Evolutionary conservation across 1,140 invertebrate species (phyloP).

Genomic region (Adelges cooleyi): DNA sequence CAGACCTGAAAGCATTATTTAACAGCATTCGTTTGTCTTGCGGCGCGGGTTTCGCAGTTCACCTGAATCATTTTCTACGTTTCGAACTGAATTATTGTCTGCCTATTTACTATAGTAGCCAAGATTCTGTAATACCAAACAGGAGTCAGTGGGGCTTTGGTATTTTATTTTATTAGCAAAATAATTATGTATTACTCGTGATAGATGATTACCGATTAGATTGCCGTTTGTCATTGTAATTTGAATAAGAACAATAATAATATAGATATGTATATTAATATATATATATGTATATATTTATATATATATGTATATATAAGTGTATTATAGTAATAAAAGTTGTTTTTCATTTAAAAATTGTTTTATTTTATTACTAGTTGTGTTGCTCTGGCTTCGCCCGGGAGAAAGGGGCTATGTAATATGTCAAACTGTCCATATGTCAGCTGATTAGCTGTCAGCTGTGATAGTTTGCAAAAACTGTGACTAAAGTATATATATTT

Average conservation of each 20-base stretch:
- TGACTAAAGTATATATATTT: no score
- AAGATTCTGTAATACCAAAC: constrained; percentile 42
- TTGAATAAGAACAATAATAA: no score
- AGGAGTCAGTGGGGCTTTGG: constrained; percentile 63
- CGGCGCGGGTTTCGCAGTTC: constrained; percentile 64
- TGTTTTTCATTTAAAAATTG: neutral
- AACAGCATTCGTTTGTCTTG: constrained; percentile 48
- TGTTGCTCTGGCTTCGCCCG: no score
- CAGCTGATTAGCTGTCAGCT: no score
- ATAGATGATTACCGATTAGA: no score
- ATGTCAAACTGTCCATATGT: no score
- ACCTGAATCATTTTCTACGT: constrained; percentile 61
- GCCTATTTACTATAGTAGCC: constrained; percentile 47
- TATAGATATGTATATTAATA: neutral
- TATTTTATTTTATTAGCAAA: constrained; percentile 27
- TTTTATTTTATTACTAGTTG: no score
- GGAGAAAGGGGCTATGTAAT: no score
- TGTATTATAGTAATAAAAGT: constrained; percentile 20
- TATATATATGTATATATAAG: constrained; percentile 20
- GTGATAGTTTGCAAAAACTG: no score
- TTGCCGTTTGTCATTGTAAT: no score
- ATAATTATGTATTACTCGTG: no score
- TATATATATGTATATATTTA: constrained; percentile 19
- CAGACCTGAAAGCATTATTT: constrained; percentile 39
- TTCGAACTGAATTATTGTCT: constrained; percentile 78